Percentiles rank a stretch among this genome's conserved stretches.
phyloP scores from a whole-genome alignment of 2,113 vertebrate species.

The Paraplagusia blochii region DNA sequence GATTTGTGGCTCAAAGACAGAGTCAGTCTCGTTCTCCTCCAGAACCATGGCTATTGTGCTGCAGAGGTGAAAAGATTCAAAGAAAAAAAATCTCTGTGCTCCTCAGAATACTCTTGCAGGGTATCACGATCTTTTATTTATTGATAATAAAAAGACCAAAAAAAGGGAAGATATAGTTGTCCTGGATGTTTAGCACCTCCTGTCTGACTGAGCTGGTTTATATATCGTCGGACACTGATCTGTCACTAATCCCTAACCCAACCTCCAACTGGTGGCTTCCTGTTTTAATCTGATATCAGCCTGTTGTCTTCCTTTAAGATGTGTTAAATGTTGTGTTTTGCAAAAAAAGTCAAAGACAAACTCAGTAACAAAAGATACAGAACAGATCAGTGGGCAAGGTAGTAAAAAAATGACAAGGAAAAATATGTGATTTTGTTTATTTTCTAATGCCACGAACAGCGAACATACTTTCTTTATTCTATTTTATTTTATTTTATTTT shows the following conservation, averaged over 20 bases:
- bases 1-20: slow-evolving; percentile 75
- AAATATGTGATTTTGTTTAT: not conserved
- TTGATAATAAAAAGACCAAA: not conserved
- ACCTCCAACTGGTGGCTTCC: slow-evolving; percentile 43
- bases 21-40: slow-evolving; percentile 73
- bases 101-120: too few relatives aligned
- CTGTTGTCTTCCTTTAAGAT: slow-evolving; percentile 21
- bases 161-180: not conserved
- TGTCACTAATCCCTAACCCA: slow-evolving; percentile 51
- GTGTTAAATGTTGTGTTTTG: too few relatives aligned
- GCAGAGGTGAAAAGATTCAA: slow-evolving; percentile 21
- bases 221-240: slow-evolving; percentile 61
- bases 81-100: not conserved
- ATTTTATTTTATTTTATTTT: too few relatives aligned
- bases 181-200: not conserved
- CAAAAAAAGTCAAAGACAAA: too few relatives aligned
- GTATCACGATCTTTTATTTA: too few relatives aligned
- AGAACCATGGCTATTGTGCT: slow-evolving; percentile 80
- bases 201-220: slow-evolving; percentile 57
- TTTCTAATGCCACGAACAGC: not conserved
- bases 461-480: too few relatives aligned
- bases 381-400: too few relatives aligned
- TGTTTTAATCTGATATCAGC: slow-evolving; percentile 62
- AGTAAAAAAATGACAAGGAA: too few relatives aligned
- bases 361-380: too few relatives aligned